Percentiles rank a stretch among this genome's conserved stretches.
Conservation (phyloP, 2,888 invertebrate species). For the Acanthopleura granulata region DNA sequence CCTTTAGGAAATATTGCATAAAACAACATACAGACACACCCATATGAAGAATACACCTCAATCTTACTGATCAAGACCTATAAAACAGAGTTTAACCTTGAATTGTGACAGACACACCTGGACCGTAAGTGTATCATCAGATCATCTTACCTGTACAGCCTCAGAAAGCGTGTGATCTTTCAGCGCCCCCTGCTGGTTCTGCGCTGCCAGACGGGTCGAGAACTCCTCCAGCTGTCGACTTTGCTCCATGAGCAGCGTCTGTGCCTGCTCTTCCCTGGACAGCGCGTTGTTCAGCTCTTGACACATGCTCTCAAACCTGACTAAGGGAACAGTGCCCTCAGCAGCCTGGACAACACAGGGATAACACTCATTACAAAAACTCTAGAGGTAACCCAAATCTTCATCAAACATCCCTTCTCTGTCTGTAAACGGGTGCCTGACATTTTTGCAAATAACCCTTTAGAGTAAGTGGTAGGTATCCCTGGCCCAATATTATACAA, state of each 20-base stretch:
- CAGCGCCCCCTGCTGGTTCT: constrained; percentile 52
- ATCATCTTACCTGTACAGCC: constrained; percentile 52
- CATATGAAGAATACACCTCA: too few species aligned
- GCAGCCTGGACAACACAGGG: constrained; percentile 24
- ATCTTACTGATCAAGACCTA: too few species aligned
- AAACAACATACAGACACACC: too few species aligned
- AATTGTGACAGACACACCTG: too few species aligned
- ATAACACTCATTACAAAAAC: neutral
- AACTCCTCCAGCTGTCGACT: constrained; percentile 57
- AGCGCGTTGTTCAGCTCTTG: constrained; percentile 62
- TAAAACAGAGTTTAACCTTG: too few species aligned
- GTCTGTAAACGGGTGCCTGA: neutral
- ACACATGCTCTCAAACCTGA: constrained; percentile 64
- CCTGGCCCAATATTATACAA: too few species aligned
- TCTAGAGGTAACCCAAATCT: neutral
- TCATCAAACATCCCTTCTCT: neutral
- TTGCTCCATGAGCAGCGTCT: constrained; percentile 63
- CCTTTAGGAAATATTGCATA: too few species aligned
- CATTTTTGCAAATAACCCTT: neutral
- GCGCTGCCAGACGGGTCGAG: constrained; percentile 48
- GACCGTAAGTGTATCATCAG: too few species aligned
- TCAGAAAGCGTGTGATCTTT: constrained; percentile 56
- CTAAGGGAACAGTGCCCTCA: constrained; percentile 38
- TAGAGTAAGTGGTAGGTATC: neutral
- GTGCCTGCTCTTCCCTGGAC: constrained; percentile 61